Percentiles rank a stretch among this genome's conserved stretches.
These are phyloP conservation scores for Styela clava DNA, from an alignment of 23 tunicate genomes.

Conservation along the genomic window DNA sequence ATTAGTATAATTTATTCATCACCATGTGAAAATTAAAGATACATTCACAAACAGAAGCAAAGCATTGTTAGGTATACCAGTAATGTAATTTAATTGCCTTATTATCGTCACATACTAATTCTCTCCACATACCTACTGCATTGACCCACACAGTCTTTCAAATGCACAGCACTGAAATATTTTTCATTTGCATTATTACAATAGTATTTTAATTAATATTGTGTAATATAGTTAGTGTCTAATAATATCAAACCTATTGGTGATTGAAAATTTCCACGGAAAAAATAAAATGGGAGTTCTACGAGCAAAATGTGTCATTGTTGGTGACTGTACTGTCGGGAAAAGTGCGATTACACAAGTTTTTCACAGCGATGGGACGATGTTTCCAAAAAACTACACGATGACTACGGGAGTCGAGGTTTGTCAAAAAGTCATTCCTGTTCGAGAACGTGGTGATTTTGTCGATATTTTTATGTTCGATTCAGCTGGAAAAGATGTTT, in stretches of 20 bases:
- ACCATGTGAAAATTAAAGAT: no score
- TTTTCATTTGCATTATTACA: neutral
- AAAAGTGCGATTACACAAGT: slow-evolving; percentile 81
- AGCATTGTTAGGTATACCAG: no score
- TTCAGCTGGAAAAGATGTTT: slow-evolving; percentile 59
- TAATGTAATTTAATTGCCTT: neutral
- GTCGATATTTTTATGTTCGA: slow-evolving; percentile 75
- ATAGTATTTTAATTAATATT: neutral
- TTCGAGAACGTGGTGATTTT: slow-evolving; percentile 24
- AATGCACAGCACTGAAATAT: no score
- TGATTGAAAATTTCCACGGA: no score
- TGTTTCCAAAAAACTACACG: slow-evolving; percentile 69
- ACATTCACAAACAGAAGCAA: no score
- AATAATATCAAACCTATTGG: neutral
- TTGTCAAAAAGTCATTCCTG: slow-evolving; percentile 32
- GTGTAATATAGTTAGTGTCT: neutral
- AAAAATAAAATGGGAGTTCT: slow-evolving; percentile 54
- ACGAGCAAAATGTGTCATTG: slow-evolving; percentile 66
- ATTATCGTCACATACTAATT: neutral
- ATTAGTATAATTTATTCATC: no score
- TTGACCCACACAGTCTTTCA: no score
- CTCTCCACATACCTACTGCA: neutral
- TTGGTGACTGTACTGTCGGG: slow-evolving; percentile 84
- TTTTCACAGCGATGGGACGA: slow-evolving; percentile 69
- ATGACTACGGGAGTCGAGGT: slow-evolving; percentile 67